These are phyloP conservation scores for Nothoprocta perdicaria DNA, from an alignment of 2,113 vertebrate species.

Conservation along the genomic window DNA sequence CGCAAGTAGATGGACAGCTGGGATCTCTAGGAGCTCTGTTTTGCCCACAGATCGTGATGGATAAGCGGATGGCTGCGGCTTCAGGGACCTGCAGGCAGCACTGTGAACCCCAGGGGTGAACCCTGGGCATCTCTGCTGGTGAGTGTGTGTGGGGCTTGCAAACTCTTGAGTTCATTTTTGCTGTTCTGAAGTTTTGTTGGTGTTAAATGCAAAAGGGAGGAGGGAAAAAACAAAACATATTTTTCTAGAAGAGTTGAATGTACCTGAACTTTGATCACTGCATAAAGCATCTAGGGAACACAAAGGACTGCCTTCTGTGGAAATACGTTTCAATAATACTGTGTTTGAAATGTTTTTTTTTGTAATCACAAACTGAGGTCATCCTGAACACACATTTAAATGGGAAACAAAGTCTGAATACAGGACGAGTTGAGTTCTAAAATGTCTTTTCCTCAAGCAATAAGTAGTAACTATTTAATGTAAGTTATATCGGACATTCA, in stretches of 20 bases:
- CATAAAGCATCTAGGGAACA: background rate
- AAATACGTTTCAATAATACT: conserved; percentile 4
- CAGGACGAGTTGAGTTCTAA: background rate
- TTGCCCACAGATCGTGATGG: background rate
- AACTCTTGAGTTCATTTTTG: background rate
- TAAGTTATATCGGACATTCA: conserved; percentile 30
- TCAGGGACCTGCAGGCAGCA: background rate
- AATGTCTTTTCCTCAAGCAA: conserved; percentile 51
- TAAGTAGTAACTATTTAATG: conserved; percentile 48
- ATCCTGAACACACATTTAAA: background rate
- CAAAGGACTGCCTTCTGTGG: background rate
- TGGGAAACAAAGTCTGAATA: background rate
- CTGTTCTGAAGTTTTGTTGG: background rate
- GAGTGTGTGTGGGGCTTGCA: background rate
- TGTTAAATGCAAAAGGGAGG: background rate
- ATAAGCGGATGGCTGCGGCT: background rate
- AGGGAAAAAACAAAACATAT: conserved; percentile 10
- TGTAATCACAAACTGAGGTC: background rate
- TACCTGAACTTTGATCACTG: conserved; percentile 16
- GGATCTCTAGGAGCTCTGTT: background rate
- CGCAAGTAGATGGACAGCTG: background rate
- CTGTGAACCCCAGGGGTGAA: background rate
- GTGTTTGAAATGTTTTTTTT: background rate
- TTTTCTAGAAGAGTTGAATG: conserved; percentile 52
- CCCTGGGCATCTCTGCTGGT: background rate